Conservation (phyloP, 2,797 vertebrate genomes). For the Tauraco hartlaubi region DNA sequence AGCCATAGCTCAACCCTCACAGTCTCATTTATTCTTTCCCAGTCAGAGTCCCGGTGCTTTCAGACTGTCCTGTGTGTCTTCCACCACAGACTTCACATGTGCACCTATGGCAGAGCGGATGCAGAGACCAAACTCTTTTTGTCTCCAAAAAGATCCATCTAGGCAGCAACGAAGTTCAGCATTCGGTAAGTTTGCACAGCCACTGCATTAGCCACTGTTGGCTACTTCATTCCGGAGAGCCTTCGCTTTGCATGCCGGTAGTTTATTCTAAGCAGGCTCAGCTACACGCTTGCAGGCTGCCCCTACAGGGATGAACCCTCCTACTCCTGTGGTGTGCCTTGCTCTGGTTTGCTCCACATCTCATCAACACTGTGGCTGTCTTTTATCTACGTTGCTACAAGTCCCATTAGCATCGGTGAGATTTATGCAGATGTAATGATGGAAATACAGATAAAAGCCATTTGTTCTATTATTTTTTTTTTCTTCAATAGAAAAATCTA, state of each 20-base stretch:
- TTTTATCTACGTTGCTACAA: neutral
- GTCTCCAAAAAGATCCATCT: neutral
- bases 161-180: neutral
- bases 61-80: neutral
- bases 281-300: neutral
- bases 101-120: accelerated
- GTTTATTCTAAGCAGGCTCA: neutral
- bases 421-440: slow-evolving; percentile 11
- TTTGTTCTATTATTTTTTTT: neutral
- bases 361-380: neutral
- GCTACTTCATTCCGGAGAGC: neutral
- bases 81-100: neutral
- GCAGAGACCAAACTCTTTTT: neutral
- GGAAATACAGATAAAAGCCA: slow-evolving; percentile 37
- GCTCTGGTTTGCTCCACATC: neutral
- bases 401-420: neutral
- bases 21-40: neutral
- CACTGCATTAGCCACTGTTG: neutral
- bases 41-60: neutral
- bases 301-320: neutral
- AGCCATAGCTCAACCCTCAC: neutral
- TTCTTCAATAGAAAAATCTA: neutral
- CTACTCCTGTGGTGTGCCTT: neutral
- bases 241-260: neutral
- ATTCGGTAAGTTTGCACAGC: neutral